Conservation (phyloP, 2,113 vertebrate genomes). For the Silurus glanis region DNA sequence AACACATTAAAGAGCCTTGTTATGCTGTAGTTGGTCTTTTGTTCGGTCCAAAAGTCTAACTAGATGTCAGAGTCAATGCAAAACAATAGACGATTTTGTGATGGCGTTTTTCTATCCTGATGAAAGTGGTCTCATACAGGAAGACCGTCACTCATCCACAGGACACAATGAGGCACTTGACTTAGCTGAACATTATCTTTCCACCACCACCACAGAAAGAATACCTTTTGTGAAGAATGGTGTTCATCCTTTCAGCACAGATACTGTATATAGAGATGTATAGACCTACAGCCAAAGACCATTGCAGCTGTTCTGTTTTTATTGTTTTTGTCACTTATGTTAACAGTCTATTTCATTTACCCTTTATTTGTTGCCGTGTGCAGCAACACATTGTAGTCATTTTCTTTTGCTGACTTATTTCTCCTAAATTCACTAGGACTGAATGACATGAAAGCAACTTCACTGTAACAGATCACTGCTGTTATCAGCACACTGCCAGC, state of each 20-base stretch:
- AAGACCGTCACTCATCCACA: not conserved
- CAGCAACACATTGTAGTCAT: not conserved
- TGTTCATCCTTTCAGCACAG: not conserved
- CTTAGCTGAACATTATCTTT: not conserved
- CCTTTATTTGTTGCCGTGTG: not conserved
- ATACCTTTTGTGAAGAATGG: not conserved
- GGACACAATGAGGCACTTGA: not conserved
- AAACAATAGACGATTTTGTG: not conserved
- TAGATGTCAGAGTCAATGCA: not conserved
- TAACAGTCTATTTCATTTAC: not conserved
- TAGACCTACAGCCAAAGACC: not conserved
- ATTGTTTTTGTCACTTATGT: not conserved
- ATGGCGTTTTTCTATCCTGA: not conserved
- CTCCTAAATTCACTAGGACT: conserved; percentile 20
- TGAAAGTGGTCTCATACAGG: not conserved
- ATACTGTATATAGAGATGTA: no score
- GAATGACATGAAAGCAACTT: conserved; percentile 26
- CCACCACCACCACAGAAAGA: not conserved
- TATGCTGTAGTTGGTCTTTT: not conserved
- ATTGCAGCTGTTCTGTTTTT: not conserved
- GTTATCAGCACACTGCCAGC: not conserved
- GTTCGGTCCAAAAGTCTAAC: not conserved
- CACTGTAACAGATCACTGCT: conserved; percentile 26
- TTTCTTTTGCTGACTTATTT: not conserved
- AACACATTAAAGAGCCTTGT: not conserved